Percentiles rank a stretch among this genome's conserved stretches.
phyloP scores from a whole-genome alignment of 1,140 invertebrate genomes.

The Cherax quadricarinatus region DNA sequence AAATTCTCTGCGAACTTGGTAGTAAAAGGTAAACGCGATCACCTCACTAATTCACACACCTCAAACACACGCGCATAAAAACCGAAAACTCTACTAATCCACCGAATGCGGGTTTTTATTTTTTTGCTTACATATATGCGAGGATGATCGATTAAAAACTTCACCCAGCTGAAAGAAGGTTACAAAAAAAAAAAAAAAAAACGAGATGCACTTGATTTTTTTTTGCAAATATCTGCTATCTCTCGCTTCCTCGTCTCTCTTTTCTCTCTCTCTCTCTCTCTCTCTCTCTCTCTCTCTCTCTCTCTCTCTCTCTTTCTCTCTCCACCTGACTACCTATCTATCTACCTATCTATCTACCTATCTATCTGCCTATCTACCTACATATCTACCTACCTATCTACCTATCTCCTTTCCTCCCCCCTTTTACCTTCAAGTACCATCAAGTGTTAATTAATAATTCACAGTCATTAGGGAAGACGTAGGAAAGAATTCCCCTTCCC shows the following conservation, averaged over 20 bases:
- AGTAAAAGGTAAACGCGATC: not conserved
- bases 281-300: not conserved
- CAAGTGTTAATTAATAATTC: slow-evolving; percentile 2
- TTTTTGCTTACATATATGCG: not conserved
- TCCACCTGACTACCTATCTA: not conserved
- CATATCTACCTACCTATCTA: too few relatives aligned
- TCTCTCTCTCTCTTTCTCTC: not conserved
- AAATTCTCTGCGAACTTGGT: not conserved
- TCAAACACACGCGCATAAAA: not conserved
- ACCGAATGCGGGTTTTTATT: not conserved
- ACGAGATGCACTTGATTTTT: not conserved
- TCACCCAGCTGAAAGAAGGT: not conserved
- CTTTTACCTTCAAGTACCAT: slow-evolving; percentile 11
- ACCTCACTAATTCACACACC: not conserved
- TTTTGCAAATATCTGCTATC: too few relatives aligned
- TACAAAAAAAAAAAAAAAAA: too few relatives aligned
- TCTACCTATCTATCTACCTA: not conserved
- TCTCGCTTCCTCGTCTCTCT: not conserved
- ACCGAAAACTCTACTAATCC: not conserved
- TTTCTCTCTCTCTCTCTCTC: not conserved
- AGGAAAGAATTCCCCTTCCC: not conserved
- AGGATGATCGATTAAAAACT: not conserved
- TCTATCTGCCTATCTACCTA: too few relatives aligned
- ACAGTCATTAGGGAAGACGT: slow-evolving; percentile 29
- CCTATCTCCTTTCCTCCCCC: not conserved